A percentile compares a stretch with the other conserved stretches of the same genome.
These are phyloP conservation scores for Unio delphinus DNA, from an alignment of 2,888 invertebrate genomes.

Conservation along the genomic window DNA sequence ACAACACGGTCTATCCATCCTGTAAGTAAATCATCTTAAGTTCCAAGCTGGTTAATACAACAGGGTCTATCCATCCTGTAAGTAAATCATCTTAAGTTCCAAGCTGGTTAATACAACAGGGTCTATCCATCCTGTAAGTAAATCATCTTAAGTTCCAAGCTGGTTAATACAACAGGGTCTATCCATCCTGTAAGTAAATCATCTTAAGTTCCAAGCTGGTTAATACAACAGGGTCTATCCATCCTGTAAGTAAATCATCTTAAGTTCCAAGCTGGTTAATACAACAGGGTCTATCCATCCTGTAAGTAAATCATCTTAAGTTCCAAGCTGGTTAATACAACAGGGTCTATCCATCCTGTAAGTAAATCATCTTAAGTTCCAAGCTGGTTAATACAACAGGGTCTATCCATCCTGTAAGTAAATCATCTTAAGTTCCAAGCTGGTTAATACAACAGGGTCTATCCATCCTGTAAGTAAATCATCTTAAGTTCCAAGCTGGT, in stretches of 20 bases:
- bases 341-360: conserved; percentile 54
- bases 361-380: conserved; percentile 10
- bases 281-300: conserved; percentile 54
- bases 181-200: conserved; percentile 46
- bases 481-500: conserved; percentile 39
- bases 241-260: conserved; percentile 38
- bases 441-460: conserved; percentile 58
- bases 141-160: conserved; percentile 17
- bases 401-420: conserved; percentile 49
- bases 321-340: conserved; percentile 53
- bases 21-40: conserved; percentile 33
- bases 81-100: conserved; percentile 10
- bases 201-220: conserved; percentile 39
- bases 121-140: conserved; percentile 49
- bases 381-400: conserved; percentile 60
- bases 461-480: conserved; percentile 46
- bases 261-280: conserved; percentile 44
- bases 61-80: conserved; percentile 54
- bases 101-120: conserved; percentile 60
- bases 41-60: conserved; percentile 53
- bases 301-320: conserved; percentile 33
- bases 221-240: conserved; percentile 55
- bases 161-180: conserved; percentile 58
- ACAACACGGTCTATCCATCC: conserved; percentile 54
- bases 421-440: conserved; percentile 17